These are phyloP conservation scores for Tarsius wallacei DNA, from an alignment of 2,797 vertebrate genomes.

Conservation along the genomic window DNA sequence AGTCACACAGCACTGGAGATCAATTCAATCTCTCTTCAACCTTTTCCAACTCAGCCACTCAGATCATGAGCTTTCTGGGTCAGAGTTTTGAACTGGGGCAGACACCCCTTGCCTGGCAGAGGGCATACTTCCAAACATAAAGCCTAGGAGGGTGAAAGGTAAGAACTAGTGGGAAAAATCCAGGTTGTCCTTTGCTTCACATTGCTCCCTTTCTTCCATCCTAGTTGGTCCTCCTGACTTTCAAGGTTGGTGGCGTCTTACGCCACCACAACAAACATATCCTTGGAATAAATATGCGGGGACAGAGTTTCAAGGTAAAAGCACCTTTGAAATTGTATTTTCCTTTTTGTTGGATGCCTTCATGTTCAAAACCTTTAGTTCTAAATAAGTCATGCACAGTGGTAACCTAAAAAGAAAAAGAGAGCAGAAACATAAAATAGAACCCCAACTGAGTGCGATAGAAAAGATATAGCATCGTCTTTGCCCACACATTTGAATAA, in stretches of 20 bases:
- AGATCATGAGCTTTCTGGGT: neutral
- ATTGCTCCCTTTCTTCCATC: neutral
- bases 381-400: neutral
- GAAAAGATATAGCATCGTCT: neutral
- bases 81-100: constrained; percentile 31
- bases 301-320: constrained; percentile 23
- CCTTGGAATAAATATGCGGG: constrained; percentile 16
- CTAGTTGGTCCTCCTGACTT: neutral
- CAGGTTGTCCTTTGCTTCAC: neutral
- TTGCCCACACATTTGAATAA: neutral
- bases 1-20: neutral
- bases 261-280: neutral
- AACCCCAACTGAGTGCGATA: neutral
- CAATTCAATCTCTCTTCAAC: neutral
- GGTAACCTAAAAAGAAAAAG: neutral
- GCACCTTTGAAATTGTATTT: neutral
- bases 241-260: neutral
- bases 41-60: constrained; percentile 19
- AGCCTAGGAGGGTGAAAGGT: neutral
- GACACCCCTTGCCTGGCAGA: neutral
- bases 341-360: neutral
- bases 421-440: neutral
- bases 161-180: neutral
- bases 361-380: constrained; percentile 42
- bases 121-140: neutral